These are phyloP conservation scores for Zygothrica quintamaculata DNA, from an alignment of 2,888 invertebrate genomes.

Conservation along the genomic window DNA sequence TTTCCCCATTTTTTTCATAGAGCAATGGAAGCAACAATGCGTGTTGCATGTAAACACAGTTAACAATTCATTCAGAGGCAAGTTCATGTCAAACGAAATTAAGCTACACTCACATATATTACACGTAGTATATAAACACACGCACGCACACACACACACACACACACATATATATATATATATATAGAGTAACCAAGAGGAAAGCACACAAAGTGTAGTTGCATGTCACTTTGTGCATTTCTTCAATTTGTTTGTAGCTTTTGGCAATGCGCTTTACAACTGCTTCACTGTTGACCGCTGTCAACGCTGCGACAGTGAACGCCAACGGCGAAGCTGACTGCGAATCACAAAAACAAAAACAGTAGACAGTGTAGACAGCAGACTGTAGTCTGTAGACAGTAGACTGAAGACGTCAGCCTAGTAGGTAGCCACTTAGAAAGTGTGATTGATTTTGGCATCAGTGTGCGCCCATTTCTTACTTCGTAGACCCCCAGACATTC, in stretches of 20 bases:
- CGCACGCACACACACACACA: slow-evolving; percentile 5
- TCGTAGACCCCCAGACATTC: slow-evolving; percentile 57
- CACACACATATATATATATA: background rate
- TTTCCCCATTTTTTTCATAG: too few relatives aligned
- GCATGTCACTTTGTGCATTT: slow-evolving; percentile 53
- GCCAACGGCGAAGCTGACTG: slow-evolving; percentile 14
- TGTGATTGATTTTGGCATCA: slow-evolving; percentile 81
- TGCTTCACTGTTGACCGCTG: slow-evolving; percentile 1
- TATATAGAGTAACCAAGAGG: background rate
- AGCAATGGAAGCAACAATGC: slow-evolving; percentile 10
- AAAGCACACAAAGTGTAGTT: slow-evolving; percentile 35
- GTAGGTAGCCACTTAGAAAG: slow-evolving; percentile 73
- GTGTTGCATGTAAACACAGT: background rate
- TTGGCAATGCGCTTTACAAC: slow-evolving; percentile 31
- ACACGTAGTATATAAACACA: slow-evolving; percentile 3
- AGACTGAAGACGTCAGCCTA: slow-evolving; percentile 23
- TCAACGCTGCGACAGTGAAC: slow-evolving; percentile 6
- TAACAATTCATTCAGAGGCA: slow-evolving; percentile 21
- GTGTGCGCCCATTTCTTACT: slow-evolving; percentile 73
- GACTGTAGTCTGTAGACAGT: slow-evolving; percentile 29
- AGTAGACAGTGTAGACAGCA: slow-evolving; percentile 17
- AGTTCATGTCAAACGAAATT: slow-evolving; percentile 51
- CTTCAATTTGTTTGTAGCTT: slow-evolving; percentile 45
- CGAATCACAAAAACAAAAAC: slow-evolving; percentile 1
- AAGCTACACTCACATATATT: slow-evolving; percentile 24